Evolutionary conservation across 2,113 vertebrate genomes (phyloP), one percentile per base, ranked within the genome.

Genomic region (Macaca mulatta): DNA sequence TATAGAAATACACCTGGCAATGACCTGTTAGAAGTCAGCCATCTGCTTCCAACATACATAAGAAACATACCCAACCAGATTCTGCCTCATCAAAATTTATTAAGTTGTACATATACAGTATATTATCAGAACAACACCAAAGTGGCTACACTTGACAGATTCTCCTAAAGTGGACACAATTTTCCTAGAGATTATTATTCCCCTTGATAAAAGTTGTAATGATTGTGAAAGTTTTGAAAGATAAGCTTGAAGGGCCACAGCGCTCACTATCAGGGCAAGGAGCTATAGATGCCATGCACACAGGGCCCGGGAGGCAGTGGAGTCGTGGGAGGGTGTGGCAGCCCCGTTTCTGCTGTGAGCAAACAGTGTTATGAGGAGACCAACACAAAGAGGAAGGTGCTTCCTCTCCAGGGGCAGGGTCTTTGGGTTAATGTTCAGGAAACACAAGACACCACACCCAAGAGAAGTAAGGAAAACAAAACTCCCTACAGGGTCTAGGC

Each of bases 1-100:
- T 93, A 97, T 96, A 98, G 96, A 98, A 98, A 98, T 97, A 96
- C 35, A 97, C 82, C 87, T 95, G 78, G 35, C 50, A 72, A 90
- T 69, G 92, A 97, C 83, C 78, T 93, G 95, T 89, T 75, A 18
- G 91, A 97, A 98, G 83, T 87, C 95, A 97, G 78, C 91, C 87
- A 95, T 90, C 82, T 86, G 52, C 85, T 98, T 97, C 93, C 97
- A 84, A 92, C 70, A 67, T 16, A 69, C 82, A 48, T 92, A 90
- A 98, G 96, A 87, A 98, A 96, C 91, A 96, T 67, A 72, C 79
- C 38, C 81, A 87, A 92, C 72, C 86, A 98, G 95, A 94, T 70
- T 93, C 94, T 96, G 72, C 78, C 87, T 96, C 52, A 78, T 85
- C 82, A 96, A 78, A 97, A 59, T 78, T 87, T 97, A 96, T 95